Evolutionary conservation across 37 sponge, comb jelly and placozoan species (phyloP).

Genomic region (Aphrocallistes beatrix): DNA sequence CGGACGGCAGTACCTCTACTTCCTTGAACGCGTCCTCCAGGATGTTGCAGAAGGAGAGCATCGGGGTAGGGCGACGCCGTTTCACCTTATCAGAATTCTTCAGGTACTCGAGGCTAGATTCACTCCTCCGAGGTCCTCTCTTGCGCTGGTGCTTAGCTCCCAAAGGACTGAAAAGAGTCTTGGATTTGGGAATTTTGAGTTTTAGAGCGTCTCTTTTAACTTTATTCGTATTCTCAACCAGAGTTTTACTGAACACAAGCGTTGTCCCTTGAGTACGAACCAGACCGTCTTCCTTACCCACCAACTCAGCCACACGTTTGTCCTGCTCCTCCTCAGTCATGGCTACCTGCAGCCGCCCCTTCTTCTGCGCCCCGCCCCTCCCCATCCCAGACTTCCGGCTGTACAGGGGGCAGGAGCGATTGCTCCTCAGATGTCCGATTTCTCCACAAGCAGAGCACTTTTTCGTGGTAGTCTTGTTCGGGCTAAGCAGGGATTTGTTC

Average conservation of each 20-base stretch:
- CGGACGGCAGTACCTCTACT: conserved; percentile 53
- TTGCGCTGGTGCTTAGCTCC: background rate
- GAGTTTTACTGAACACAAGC: conserved; percentile 41
- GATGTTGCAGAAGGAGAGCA: conserved; percentile 47
- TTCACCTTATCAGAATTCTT: background rate
- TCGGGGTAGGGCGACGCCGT: background rate
- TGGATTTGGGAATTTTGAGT: background rate
- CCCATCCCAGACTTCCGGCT: conserved; percentile 42
- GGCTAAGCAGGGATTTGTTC: background rate
- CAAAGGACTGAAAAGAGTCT: background rate
- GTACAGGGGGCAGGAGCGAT: conserved; percentile 92
- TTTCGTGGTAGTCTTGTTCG: conserved; percentile 21
- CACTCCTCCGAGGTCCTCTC: background rate
- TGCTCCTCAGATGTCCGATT: conserved; percentile 97
- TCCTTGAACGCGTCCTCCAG: conserved; percentile 51
- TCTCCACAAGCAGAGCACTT: conserved; percentile 95
- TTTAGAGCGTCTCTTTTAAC: background rate
- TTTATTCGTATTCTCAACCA: conserved; percentile 25
- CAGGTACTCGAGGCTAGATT: background rate
- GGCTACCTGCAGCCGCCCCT: background rate
- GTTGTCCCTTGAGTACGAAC: conserved; percentile 94
- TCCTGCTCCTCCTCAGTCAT: conserved; percentile 52
- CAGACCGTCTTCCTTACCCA: conserved; percentile 45
- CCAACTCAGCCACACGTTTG: conserved; percentile 33
- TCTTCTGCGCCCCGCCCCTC: background rate